Base-by-base conservation (phyloP, 2,797 vertebrate genomes). In the Falco columbarius region DNA sequence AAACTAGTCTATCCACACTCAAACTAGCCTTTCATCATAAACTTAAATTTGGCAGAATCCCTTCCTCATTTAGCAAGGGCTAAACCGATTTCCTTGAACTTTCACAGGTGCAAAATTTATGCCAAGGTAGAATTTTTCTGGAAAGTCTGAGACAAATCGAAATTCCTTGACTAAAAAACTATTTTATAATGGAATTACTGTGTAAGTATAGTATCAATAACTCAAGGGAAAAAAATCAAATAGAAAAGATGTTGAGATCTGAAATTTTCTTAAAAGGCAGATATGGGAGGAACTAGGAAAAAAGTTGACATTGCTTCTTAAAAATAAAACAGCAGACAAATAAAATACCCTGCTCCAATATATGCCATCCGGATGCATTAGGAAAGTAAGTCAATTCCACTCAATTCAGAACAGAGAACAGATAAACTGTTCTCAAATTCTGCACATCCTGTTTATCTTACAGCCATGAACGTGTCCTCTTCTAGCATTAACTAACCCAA, bases 61-160 rank as follows among this genome's bases (percentile, higher is more conserved):
- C 12, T 81, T 83, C n/a, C 70, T 80, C 81, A 63, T 74, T 66
- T 9, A 61, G 52, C 14, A 84, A 93, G 89, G 80, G 19, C 20
- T 67, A n/a, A 87, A 90, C 38, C 6, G 0, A 73, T 67, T 92
- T 93, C 73, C 86, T 65, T 86, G 32, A 90, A 90, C 59, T 72
- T 89, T 68, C 72, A 75, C 72, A 94, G 66, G 86, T 94, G 65
- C 70, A 94, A 96, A 83, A 6, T 92, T 92, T 49, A 54, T 68
- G 70, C 59, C 77, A 94, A 93, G 34, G 47, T 55, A 74, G 38
- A 96, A 72, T 70, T 87, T 93, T 97, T 81, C 55, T 75, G 84
- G 62, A 65, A 95, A 95, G 49, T 83, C 77, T 92, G 74, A 89
- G 17, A 18, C 19, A 93, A 95, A 96, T 93, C 74, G 65, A 93